Conservation (phyloP, 2,888 invertebrate genomes). For the Caenorhabditis zanzibari region DNA sequence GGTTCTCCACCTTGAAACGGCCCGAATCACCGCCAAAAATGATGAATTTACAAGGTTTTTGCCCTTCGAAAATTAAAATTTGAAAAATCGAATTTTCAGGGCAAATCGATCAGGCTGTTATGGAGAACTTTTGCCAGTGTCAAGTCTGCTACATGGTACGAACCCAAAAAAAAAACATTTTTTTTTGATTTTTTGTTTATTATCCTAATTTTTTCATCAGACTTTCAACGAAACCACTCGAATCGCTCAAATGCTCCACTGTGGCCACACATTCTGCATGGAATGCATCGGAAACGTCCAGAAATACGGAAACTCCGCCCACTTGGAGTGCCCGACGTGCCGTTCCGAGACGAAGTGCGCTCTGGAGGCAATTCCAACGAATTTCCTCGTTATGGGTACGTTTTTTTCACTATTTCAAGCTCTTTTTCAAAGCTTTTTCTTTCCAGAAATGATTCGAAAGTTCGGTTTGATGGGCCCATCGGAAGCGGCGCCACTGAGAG, state of each 20-base stretch:
- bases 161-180: not conserved
- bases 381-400: not conserved
- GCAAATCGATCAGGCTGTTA: not conserved
- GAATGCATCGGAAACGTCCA: conserved; percentile 36
- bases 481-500: not conserved
- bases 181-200: not conserved
- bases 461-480: conserved; percentile 23
- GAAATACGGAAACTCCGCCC: conserved; percentile 39
- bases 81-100: not conserved
- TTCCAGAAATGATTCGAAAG: conserved; percentile 42
- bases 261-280: conserved; percentile 55
- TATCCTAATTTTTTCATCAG: conserved; percentile 5
- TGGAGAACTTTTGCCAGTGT: conserved; percentile 36
- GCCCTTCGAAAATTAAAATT: not conserved
- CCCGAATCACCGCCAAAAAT: not conserved
- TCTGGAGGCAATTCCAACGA: not conserved
- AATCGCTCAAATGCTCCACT: conserved; percentile 38
- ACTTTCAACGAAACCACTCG: conserved; percentile 49
- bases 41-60: conserved; percentile 2
- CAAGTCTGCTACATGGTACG: conserved; percentile 43
- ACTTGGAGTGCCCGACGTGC: conserved; percentile 8
- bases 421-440: not conserved
- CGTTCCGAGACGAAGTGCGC: not conserved
- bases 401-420: not conserved
- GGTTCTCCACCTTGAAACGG: not conserved